phyloP scores from a whole-genome alignment of 1,140 invertebrate genomes.

The fruit fly (Drosophila melanogaster) region Release_6_plus_ISO1_MT NT_037436.4:9246501-9247000 shows the following conservation, averaged over 20 bases:
- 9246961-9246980: slow-evolving; percentile 64
- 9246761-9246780: slow-evolving; percentile 43
- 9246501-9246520: slow-evolving; percentile 28
- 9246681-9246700: slow-evolving; percentile 30
- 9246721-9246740: slow-evolving; percentile 40
- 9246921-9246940: slow-evolving; percentile 33
- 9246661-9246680: slow-evolving; percentile 56
- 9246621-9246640: slow-evolving; percentile 53
- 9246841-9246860: slow-evolving; percentile 31
- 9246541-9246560: slow-evolving; percentile 41
- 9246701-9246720: slow-evolving; percentile 54
- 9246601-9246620: slow-evolving; percentile 50
- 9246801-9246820: slow-evolving; percentile 45
- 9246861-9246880: slow-evolving; percentile 38
- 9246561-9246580: slow-evolving; percentile 71
- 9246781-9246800: slow-evolving; percentile 54
- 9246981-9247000: slow-evolving; percentile 57
- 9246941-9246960: slow-evolving; percentile 17
- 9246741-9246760: background rate
- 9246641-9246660: slow-evolving; percentile 58
- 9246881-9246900: slow-evolving; percentile 24
- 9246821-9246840: slow-evolving; percentile 27
- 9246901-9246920: slow-evolving; percentile 48
- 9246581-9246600: slow-evolving; percentile 71
- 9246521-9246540: slow-evolving; percentile 67